These are phyloP conservation scores for Haliclona indistincta DNA, from an alignment of 37 sponge, comb jelly and placozoan genomes.

Conservation along the genomic window DNA sequence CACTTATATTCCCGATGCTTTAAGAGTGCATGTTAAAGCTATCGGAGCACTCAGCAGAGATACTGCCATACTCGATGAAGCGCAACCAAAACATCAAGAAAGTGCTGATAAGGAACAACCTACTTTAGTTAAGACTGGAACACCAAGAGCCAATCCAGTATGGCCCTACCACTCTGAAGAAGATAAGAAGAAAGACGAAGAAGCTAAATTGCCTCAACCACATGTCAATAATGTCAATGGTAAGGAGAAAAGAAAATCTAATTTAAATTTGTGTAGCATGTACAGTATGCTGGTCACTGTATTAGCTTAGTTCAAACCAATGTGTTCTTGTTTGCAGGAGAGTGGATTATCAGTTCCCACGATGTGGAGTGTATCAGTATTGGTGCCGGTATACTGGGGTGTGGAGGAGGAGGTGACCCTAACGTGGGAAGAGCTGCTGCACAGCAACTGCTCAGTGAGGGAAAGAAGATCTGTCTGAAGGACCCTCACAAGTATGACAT, in stretches of 20 bases:
- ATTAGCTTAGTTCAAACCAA: neutral
- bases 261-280: neutral
- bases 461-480: slow-evolving; percentile 14
- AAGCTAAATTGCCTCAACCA: slow-evolving; percentile 45
- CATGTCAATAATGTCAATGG: slow-evolving; percentile 2
- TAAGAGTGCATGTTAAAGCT: slow-evolving; percentile 67
- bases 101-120: neutral
- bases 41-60: slow-evolving; percentile 55
- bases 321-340: slow-evolving; percentile 16
- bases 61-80: neutral
- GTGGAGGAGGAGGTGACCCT: slow-evolving; percentile 91
- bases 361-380: slow-evolving; percentile 80
- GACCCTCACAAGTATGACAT: neutral
- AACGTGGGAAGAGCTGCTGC: slow-evolving; percentile 47
- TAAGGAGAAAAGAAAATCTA: neutral
- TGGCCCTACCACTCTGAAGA: slow-evolving; percentile 63
- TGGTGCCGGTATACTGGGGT: slow-evolving; percentile 87
- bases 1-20: slow-evolving; percentile 38
- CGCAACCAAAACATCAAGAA: neutral
- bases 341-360: slow-evolving; percentile 59
- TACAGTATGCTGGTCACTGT: neutral
- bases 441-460: slow-evolving; percentile 29
- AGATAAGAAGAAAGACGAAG: slow-evolving; percentile 39
- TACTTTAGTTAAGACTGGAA: neutral
- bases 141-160: slow-evolving; percentile 25